Base-by-base conservation (phyloP, 2,888 invertebrate genomes). In the Clivina fossor region DNA sequence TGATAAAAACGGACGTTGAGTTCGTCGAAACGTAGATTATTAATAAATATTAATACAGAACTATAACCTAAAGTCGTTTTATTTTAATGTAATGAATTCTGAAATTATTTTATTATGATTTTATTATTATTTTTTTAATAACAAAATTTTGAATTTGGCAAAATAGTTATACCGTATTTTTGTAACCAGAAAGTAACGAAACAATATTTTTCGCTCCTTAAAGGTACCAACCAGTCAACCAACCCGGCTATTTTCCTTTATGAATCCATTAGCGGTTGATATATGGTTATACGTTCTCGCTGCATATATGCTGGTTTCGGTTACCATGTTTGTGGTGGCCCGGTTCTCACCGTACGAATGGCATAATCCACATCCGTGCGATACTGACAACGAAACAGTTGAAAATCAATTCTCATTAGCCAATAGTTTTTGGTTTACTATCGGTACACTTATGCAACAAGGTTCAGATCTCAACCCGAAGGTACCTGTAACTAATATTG, bases 391-490 rank as follows among this genome's bases (percentile, higher is more conserved):
- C 62, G 79, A 79, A 63, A 74, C 80, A 18, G 78, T 82, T 35
- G 85, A 86, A 69, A 92, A 91, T 73, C 88, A 90, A 68, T 93
- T 93, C 71, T 85, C 87, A 16, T 73, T 92, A 61, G 80, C 88
- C 22, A 91, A 93, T 72, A 86, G 87, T 66, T 87, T 92, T 71
- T 92, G 91, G 91, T 91, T 91, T 72, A 86, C 89, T 18, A 88
- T 90, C 50, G 91, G 90, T n/a, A 90, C 90, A 1, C 78, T 93
- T 44, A 89, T 93, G 86, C 90, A 90, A 67, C 90, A 91, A 73
- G 88, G 89, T 62, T 86, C 86, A 35, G 86, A 86, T 67, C 75
- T 88, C 50, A 87, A 88, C 71, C 92, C 92, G 3, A 90, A 81
- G 80, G 84, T 84, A 53, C 33, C 33, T 33, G 11, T 5, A 13